Percentiles rank a stretch among this genome's conserved stretches.
These are phyloP conservation scores for Syritta pipiens DNA, from an alignment of 2,888 invertebrate genomes.

Conservation along the genomic window DNA sequence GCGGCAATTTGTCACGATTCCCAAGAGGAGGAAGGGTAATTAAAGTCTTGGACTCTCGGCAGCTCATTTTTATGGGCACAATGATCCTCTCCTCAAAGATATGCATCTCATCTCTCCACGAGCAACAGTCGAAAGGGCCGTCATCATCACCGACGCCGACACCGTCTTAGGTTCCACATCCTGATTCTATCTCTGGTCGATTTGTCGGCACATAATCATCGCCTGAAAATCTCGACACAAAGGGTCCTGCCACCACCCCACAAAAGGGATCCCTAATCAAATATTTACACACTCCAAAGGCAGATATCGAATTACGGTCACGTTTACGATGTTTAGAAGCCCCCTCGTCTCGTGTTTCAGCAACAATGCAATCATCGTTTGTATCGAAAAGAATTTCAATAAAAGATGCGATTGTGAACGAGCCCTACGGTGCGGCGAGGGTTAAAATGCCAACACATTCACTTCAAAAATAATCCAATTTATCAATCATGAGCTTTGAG, in stretches of 20 bases:
- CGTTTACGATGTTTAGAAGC: slow-evolving; percentile 43
- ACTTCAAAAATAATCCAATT: slow-evolving; percentile 12
- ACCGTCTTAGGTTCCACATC: slow-evolving; percentile 1
- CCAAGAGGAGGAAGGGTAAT: neutral
- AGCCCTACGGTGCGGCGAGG: neutral
- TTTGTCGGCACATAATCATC: slow-evolving; percentile 41
- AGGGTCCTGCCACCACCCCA: neutral
- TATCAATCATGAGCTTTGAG: slow-evolving; percentile 21
- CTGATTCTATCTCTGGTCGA: slow-evolving; percentile 22
- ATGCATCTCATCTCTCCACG: neutral
- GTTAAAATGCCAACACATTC: slow-evolving; percentile 9
- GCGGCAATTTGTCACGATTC: slow-evolving; percentile 52
- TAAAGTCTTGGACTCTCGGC: slow-evolving; percentile 10
- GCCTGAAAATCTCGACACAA: slow-evolving; percentile 17
- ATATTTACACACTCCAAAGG: slow-evolving; percentile 45
- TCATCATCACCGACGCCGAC: no score
- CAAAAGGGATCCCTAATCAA: slow-evolving; percentile 21
- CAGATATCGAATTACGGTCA: slow-evolving; percentile 51
- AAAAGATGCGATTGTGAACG: slow-evolving; percentile 29
- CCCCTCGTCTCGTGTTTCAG: slow-evolving; percentile 30
- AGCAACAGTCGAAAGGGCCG: no score
- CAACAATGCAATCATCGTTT: slow-evolving; percentile 49
- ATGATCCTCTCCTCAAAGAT: neutral
- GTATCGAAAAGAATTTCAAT: slow-evolving; percentile 30
- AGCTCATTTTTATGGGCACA: neutral